Base-by-base conservation (phyloP, 2,113 vertebrate species). In the Salvator merianae region DNA sequence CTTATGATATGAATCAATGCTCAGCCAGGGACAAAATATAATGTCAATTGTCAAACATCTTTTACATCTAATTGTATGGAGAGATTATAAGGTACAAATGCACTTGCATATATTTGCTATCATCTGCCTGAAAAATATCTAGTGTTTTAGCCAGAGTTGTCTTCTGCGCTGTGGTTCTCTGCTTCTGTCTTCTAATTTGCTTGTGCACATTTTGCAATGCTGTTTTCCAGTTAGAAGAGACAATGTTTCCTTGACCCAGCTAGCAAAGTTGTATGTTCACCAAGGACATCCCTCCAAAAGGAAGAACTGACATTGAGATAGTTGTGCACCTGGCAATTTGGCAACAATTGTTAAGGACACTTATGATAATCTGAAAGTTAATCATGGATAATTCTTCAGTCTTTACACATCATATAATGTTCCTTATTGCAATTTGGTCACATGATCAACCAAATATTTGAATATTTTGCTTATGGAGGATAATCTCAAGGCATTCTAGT, bases 301-400 rank as follows among this genome's bases (percentile, higher is more conserved):
- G 83, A 86, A 76, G 91, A 93, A 83, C 47, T 80, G 69, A 88
- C 83, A 71, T 79, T 83, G 55, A n/a, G 65, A 80, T 90, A 78
- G 38, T 4, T 3, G 32, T 88, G 71, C 81, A 65, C 55, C 79
- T 92, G 87, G 81, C 71, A 83, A 73, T 26, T 12, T 91, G 89
- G 88, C 86, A 81, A 10, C 65, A 59, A 16, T 12, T 5, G 30
- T 4, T 74, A 16, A 59, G 30, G 43, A 50, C 72, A 34, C 36
- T 70, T 65, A 34, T 81, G 38, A 75, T 82, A 83, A 30, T 28
- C 40, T 20, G 68, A n/a, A 28, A 89, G 26, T 36, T 16, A 26
- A n/a, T 50, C 50, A 38, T 43, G 66, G 47, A 55, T 28, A 38
- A 53, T 16, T 43, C 50, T 40, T 65, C 40, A 16, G 50, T 24